Percentiles rank a stretch among this genome's conserved stretches.
phyloP scores from a whole-genome alignment of 2,113 vertebrate species.

The Danionella cerebrum region DNA sequence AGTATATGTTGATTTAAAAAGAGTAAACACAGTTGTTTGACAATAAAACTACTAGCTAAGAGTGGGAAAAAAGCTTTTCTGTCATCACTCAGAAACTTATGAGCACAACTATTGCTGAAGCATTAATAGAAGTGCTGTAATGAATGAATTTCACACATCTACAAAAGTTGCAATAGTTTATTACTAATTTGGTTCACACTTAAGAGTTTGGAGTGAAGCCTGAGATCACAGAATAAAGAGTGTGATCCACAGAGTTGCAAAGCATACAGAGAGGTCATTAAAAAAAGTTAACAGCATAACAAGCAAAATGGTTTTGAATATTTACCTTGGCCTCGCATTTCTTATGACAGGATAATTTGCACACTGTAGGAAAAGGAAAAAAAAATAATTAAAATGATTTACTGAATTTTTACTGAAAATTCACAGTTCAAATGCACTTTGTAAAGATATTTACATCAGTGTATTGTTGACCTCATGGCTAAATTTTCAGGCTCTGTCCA shows the following conservation, averaged over 20 bases:
- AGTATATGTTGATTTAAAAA: too few species aligned
- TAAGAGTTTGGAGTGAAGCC: too few species aligned
- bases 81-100: too few species aligned
- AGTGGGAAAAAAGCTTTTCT: too few species aligned
- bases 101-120: too few species aligned
- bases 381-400: neutral
- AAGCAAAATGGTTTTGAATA: neutral
- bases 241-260: neutral
- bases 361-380: slow-evolving; percentile 7
- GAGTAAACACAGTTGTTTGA: too few species aligned
- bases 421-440: neutral
- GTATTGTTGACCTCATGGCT: neutral
- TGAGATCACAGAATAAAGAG: too few species aligned
- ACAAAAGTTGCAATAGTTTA: too few species aligned
- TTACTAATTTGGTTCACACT: too few species aligned
- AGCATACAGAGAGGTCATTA: neutral
- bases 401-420: neutral
- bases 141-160: too few species aligned
- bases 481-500: neutral
- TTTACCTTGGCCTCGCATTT: slow-evolving; percentile 37
- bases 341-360: slow-evolving; percentile 32
- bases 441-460: neutral
- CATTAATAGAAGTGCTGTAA: too few species aligned
- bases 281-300: neutral
- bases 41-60: too few species aligned